phyloP scores from a whole-genome alignment of 2,797 vertebrate species.

The Vespertilio murinus region DNA sequence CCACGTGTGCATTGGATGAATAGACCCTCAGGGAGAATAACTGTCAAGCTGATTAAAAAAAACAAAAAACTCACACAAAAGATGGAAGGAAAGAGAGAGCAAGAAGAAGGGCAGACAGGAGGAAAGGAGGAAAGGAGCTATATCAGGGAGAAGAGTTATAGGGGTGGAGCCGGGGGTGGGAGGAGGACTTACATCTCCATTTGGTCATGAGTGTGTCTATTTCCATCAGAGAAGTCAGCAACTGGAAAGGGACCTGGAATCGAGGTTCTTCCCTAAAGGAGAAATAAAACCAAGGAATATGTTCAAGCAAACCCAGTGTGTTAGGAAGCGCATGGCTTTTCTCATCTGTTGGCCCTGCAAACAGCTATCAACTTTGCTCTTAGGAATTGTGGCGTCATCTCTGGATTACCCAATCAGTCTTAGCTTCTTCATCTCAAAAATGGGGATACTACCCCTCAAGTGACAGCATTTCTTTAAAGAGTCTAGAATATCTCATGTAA shows the following conservation, averaged over 20 bases:
- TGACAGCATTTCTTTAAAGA: background rate
- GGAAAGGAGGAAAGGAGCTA: background rate
- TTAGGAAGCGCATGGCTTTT: background rate
- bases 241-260: conserved; percentile 98
- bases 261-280: conserved; percentile 94
- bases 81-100: background rate
- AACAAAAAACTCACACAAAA: background rate
- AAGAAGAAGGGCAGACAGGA: background rate
- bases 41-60: background rate
- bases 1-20: background rate
- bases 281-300: background rate
- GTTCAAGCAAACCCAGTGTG: background rate
- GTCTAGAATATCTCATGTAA: background rate
- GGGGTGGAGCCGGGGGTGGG: rapidly evolving
- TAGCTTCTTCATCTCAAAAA: background rate
- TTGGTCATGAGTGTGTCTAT: conserved; percentile 97
- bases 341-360: background rate
- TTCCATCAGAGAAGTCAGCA: conserved; percentile 96
- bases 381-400: background rate
- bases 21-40: background rate
- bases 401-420: background rate
- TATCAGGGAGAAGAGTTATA: rapidly evolving
- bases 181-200: conserved; percentile 94
- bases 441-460: background rate
- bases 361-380: background rate